A percentile compares a stretch with the other conserved stretches of the same genome.
Conservation (phyloP, 2,888 invertebrate genomes). For the Exocentrus adspersus region DNA sequence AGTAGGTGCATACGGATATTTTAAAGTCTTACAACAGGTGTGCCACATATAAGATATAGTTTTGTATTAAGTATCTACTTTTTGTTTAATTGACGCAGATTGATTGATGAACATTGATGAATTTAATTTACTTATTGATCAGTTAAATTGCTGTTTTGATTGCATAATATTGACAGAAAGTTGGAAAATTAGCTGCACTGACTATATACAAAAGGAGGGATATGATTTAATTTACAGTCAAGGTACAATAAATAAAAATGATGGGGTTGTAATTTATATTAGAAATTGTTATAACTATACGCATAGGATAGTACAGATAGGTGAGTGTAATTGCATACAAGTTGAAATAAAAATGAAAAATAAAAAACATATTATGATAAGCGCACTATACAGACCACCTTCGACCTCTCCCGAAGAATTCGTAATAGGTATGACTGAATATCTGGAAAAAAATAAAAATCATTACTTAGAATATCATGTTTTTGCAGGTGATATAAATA, state of each 20-base stretch:
- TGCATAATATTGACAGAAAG: not conserved
- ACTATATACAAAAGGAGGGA: not conserved
- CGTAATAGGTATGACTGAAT: not conserved
- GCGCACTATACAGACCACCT: not conserved
- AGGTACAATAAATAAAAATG: conserved; percentile 12
- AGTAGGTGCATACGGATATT: no score
- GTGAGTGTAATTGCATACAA: not conserved
- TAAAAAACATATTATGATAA: not conserved
- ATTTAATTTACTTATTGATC: not conserved
- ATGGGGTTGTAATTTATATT: conserved; percentile 6
- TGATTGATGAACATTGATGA: conserved; percentile 2
- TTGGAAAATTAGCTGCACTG: not conserved
- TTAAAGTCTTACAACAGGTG: no score
- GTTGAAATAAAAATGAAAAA: not conserved
- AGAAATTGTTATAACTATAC: conserved; percentile 2
- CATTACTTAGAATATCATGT: not conserved
- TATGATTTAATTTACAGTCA: conserved; percentile 10
- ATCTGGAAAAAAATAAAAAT: not conserved
- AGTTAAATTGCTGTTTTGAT: not conserved
- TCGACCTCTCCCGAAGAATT: not conserved
- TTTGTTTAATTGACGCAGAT: no score
- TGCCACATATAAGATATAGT: no score
- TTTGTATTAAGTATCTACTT: no score
- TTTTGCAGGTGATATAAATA: not conserved
- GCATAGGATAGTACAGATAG: not conserved